A percentile compares a stretch with the other conserved stretches of the same genome.
These are phyloP conservation scores for Noctua janthina DNA, from an alignment of 2,888 invertebrate species.

Conservation along the genomic window DNA sequence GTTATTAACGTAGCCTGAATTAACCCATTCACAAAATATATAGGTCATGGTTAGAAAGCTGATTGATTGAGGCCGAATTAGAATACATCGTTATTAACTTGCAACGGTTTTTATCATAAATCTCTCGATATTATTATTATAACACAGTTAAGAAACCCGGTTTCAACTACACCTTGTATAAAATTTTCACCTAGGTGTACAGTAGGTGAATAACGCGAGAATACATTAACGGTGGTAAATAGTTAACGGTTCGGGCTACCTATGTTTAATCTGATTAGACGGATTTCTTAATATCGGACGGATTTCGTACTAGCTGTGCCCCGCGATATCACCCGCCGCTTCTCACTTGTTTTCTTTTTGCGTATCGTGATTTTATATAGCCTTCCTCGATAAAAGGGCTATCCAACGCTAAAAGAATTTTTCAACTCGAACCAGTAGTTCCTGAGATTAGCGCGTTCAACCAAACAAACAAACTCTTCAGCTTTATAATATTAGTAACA, in stretches of 20 bases:
- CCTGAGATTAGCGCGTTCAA: no score
- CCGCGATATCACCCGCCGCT: no score
- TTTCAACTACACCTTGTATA: background rate
- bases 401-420: no score
- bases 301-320: no score
- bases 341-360: no score
- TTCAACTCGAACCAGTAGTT: no score
- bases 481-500: no score
- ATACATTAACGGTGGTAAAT: background rate
- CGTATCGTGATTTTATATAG: no score
- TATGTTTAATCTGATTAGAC: background rate
- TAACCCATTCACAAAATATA: background rate
- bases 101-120: constrained; percentile 6
- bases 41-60: background rate
- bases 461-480: no score
- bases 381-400: no score
- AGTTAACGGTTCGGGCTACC: background rate
- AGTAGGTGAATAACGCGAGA: background rate
- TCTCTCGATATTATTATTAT: background rate
- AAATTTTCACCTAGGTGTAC: background rate
- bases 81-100: background rate
- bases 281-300: background rate
- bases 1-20: background rate
- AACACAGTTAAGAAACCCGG: constrained; percentile 5
- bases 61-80: constrained; percentile 8